Evolutionary conservation across 2,888 invertebrate genomes (phyloP).

Genomic region (Theretra japonica): DNA sequence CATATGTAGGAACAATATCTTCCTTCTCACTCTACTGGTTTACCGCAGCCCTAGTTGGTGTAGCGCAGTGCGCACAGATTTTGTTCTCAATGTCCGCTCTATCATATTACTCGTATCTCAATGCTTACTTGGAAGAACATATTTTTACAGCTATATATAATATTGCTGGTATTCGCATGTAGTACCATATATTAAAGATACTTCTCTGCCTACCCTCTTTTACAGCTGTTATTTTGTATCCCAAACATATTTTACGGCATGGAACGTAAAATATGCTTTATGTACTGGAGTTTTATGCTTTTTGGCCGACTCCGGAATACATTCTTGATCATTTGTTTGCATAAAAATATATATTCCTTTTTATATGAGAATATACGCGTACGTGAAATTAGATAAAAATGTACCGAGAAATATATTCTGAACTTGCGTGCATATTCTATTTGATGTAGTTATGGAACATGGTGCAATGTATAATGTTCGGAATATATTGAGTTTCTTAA

Average conservation of each 20-base stretch:
- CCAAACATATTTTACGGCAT: constrained; percentile 14
- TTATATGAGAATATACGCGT: constrained; percentile 11
- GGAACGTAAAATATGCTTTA: constrained; percentile 19
- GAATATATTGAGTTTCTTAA: not conserved
- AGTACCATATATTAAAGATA: no score
- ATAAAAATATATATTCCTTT: constrained; percentile 15
- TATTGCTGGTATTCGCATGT: no score
- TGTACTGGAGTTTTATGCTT: constrained; percentile 19
- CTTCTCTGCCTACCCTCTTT: not conserved
- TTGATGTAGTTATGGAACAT: not conserved
- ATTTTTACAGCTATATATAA: no score
- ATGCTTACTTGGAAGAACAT: no score
- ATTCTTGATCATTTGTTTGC: constrained; percentile 24
- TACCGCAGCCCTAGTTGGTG: no score
- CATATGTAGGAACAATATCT: no score
- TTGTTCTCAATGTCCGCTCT: no score
- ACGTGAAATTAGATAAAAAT: constrained; percentile 10
- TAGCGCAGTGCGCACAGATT: no score
- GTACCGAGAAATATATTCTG: not conserved
- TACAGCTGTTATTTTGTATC: constrained; percentile 9
- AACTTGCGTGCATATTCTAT: not conserved
- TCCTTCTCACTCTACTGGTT: no score
- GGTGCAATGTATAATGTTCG: not conserved
- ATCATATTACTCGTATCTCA: no score
- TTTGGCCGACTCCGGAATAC: constrained; percentile 17